These are phyloP conservation scores for Esperia sulphurella DNA, from an alignment of 2,888 invertebrate genomes.

Conservation along the genomic window DNA sequence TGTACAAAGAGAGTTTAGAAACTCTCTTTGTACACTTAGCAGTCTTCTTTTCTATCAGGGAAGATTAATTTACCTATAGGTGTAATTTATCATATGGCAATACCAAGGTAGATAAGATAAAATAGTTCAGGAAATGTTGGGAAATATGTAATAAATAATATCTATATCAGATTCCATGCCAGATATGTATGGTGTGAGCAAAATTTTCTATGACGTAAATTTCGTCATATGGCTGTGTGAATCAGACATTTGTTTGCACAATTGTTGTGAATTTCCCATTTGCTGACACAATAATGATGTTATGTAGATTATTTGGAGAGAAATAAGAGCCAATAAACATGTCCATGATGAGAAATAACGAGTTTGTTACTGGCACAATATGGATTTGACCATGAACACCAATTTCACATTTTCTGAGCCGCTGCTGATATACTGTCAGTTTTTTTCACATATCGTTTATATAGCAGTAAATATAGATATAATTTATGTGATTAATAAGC, in stretches of 20 bases:
- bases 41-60: too few relatives aligned
- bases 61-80: too few relatives aligned
- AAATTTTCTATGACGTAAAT: slow-evolving; percentile 36
- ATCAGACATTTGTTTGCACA: slow-evolving; percentile 21
- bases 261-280: slow-evolving; percentile 1
- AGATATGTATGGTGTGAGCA: not conserved
- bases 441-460: not conserved
- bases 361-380: not conserved
- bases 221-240: slow-evolving; percentile 26
- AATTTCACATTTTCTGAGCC: not conserved
- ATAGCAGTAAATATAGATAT: not conserved
- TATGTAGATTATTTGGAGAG: not conserved
- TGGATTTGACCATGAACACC: slow-evolving; percentile 7
- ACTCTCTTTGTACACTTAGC: too few relatives aligned
- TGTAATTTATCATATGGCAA: not conserved
- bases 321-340: not conserved
- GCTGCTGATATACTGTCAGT: not conserved
- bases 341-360: not conserved
- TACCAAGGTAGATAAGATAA: not conserved
- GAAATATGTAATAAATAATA: not conserved
- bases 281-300: not conserved
- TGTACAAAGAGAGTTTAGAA: too few relatives aligned
- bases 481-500: slow-evolving; percentile 7
- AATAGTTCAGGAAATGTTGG: not conserved
- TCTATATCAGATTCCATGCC: not conserved